Percentiles rank a stretch among this genome's conserved stretches.
These are phyloP conservation scores for Zoanthus sociatus DNA, from an alignment of 92 coral and sea anemone genomes.

Conservation along the genomic window DNA sequence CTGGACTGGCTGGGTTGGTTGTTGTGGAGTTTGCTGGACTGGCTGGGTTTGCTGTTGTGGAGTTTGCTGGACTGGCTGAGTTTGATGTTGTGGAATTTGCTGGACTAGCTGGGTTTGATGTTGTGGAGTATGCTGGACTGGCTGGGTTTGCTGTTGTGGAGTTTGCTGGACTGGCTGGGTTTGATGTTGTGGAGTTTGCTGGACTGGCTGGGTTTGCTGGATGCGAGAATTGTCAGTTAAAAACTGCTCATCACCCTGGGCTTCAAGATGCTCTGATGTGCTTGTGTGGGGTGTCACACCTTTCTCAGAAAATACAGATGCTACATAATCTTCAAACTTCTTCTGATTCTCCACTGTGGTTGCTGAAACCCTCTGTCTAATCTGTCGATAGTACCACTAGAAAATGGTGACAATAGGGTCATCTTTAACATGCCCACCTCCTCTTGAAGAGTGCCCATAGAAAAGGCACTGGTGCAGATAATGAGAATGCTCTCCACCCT, in stretches of 20 bases:
- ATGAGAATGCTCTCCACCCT: too few relatives aligned
- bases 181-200: background rate
- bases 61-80: background rate
- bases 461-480: conserved; percentile 43
- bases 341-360: background rate
- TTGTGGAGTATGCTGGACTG: background rate
- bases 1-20: too few relatives aligned
- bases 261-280: too few relatives aligned
- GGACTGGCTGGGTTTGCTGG: background rate
- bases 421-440: conserved; percentile 36
- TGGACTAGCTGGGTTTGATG: conserved; percentile 3
- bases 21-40: background rate
- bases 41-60: background rate
- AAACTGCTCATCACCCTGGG: too few relatives aligned
- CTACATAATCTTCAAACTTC: conserved; percentile 1
- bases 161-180: background rate
- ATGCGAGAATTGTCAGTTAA: background rate
- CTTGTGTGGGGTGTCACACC: background rate
- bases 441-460: conserved; percentile 24
- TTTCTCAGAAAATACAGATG: background rate
- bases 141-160: background rate
- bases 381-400: conserved; percentile 25
- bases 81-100: background rate
- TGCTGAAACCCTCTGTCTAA: background rate
- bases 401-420: conserved; percentile 20